Evolutionary conservation across 2,113 vertebrate genomes (phyloP), one percentile per base, ranked within the genome.

Genomic region (Mesembrinibis cayennensis): DNA sequence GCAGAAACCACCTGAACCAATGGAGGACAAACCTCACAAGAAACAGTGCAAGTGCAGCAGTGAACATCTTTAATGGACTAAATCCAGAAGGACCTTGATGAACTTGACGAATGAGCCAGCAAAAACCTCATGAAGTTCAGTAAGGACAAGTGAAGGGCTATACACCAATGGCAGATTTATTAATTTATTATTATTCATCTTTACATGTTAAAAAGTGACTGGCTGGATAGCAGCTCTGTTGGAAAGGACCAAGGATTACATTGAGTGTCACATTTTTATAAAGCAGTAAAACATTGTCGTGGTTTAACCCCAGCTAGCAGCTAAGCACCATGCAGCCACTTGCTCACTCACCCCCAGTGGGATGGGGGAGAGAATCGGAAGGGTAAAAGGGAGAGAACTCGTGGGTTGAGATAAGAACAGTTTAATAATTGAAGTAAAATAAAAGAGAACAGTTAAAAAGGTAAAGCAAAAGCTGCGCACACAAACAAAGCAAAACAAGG

Each of bases 201-300:
- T 58, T 38, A 50, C 32, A 50, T 26, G 36, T 22, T 79, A 50
- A 65, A 50, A 44, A 26, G 26, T 69, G 29, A 44, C 50, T 47
- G 9, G 4, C 19, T n/a, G 34, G 44, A 50, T 66, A 82, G 10
- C 12, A 70, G 10, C 10, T 78, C n/a, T 40, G 21, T 7, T 78
- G 47, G 56, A 62, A 62, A 90, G 42, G 30, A 26, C 14, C 9
- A 49, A 47, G 30, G 25, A 42, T 84, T 53, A 25, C 23, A 26
- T 14, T 70, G 25, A 69, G 49, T 42, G 22, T 10, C 20, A 16
- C 0, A 0, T 49, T 55, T 17, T 3, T 21, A 14, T 4, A 40
- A 66, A 45, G 16, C 20, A 34, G 4, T 5, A 76, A 71, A n/a
- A n/a, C n/a, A n/a, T n/a, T n/a, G n/a, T n/a, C n/a, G n/a, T n/a